A percentile compares a stretch with the other conserved stretches of the same genome.
These are phyloP conservation scores for Spondyliosoma cantharus DNA, from an alignment of 2,797 vertebrate species.

Conservation along the genomic window DNA sequence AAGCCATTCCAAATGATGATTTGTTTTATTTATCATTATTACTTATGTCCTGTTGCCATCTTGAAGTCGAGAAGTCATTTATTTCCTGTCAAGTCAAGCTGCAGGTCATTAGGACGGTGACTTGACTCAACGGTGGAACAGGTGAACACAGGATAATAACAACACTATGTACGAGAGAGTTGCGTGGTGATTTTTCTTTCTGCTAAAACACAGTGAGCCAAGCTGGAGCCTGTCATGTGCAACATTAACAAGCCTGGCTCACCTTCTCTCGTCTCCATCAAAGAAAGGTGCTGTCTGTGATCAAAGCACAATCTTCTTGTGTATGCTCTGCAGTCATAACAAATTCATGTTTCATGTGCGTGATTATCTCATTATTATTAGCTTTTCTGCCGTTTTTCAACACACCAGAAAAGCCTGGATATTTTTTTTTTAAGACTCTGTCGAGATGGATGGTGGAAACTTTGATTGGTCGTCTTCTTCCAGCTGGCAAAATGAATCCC, in stretches of 20 bases:
- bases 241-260: conserved; percentile 2
- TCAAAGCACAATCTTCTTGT: neutral
- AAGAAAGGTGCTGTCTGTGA: neutral
- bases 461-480: conserved; percentile 4
- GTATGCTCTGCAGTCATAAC: neutral
- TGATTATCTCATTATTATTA: neutral
- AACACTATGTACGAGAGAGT: neutral
- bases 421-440: neutral
- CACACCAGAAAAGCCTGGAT: neutral
- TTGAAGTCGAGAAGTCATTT: neutral
- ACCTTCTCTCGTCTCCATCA: neutral
- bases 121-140: neutral
- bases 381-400: neutral
- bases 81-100: too few relatives aligned
- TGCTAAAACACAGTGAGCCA: conserved; percentile 6
- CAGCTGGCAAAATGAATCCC: conserved; percentile 29
- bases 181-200: neutral
- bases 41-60: too few relatives aligned
- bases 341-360: neutral
- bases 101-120: too few relatives aligned
- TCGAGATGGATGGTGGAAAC: conserved; percentile 20
- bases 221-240: neutral
- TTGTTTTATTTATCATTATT: too few relatives aligned
- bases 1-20: too few relatives aligned
- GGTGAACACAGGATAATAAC: neutral